These are phyloP conservation scores for Yoshiicerus persimilis DNA, from an alignment of 1,140 invertebrate species.

Conservation along the genomic window DNA sequence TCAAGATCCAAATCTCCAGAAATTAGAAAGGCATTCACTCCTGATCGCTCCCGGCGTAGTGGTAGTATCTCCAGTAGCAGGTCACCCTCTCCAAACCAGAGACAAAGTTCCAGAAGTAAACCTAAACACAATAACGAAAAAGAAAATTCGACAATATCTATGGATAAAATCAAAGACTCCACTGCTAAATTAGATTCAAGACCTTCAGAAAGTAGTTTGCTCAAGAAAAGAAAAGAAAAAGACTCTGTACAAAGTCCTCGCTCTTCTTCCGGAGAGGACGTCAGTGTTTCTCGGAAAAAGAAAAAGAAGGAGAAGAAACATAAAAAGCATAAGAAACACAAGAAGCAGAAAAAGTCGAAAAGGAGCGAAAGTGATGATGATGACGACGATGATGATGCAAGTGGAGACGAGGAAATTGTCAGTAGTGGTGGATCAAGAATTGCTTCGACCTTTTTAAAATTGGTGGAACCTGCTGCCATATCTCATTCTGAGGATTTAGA, in stretches of 20 bases:
- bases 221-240: background rate
- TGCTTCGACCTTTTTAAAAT: background rate
- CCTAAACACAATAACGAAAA: background rate
- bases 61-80: background rate
- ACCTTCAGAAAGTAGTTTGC: background rate
- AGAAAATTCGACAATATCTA: constrained; percentile 7
- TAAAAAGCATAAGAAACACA: constrained; percentile 69
- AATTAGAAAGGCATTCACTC: background rate
- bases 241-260: background rate
- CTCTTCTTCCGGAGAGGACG: background rate
- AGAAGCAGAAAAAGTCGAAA: constrained; percentile 70
- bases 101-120: background rate
- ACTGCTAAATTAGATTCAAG: background rate
- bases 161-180: background rate
- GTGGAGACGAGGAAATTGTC: constrained; percentile 43
- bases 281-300: constrained; percentile 50
- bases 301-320: constrained; percentile 65
- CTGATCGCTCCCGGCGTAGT: background rate
- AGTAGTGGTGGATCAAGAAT: constrained; percentile 22
- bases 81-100: background rate
- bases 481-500: constrained; percentile 69
- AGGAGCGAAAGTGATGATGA: constrained; percentile 51
- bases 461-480: constrained; percentile 54
- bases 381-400: constrained; percentile 42
- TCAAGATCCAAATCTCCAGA: background rate